Percentiles rank a stretch among this genome's conserved stretches.
Evolutionary conservation across 2,888 invertebrate species (phyloP).

Genomic region (Drosophila robusta): DNA sequence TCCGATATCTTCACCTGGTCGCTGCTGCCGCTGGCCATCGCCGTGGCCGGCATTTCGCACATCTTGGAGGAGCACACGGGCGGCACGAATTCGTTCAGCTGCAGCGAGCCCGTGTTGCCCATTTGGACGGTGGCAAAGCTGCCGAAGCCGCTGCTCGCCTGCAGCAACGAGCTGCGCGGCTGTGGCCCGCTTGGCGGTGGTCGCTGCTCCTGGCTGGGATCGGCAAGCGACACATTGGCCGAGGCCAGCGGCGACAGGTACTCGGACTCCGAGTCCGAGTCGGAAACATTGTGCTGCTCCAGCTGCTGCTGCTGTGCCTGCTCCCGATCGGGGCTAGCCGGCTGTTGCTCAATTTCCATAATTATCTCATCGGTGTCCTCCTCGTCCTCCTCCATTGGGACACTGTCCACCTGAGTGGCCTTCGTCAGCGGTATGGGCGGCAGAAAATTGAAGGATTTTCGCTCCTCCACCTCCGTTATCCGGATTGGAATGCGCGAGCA

Average conservation of each 20-base stretch:
- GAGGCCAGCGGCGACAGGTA: constrained; percentile 68
- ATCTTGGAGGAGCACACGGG: constrained; percentile 81
- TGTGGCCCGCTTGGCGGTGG: constrained; percentile 64
- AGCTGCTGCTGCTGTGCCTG: constrained; percentile 11
- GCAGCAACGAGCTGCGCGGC: constrained; percentile 59
- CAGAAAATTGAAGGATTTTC: constrained; percentile 28
- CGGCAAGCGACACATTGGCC: constrained; percentile 54
- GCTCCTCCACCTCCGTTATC: not conserved
- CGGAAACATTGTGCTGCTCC: constrained; percentile 28
- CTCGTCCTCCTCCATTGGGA: constrained; percentile 18
- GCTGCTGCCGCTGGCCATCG: not conserved
- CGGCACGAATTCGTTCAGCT: constrained; percentile 69
- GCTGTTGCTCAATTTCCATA: constrained; percentile 50
- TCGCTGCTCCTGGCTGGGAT: not conserved
- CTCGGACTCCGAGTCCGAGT: constrained; percentile 58
- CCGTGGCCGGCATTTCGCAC: constrained; percentile 34
- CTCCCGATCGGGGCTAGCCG: constrained; percentile 21
- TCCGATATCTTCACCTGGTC: constrained; percentile 71
- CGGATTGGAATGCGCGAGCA: not conserved
- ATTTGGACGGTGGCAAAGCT: constrained; percentile 47
- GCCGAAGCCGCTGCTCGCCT: constrained; percentile 63
- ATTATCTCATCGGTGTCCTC: constrained; percentile 60
- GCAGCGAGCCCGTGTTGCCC: constrained; percentile 37
- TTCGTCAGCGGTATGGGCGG: constrained; percentile 39
- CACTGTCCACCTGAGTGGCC: not conserved